phyloP scores from a whole-genome alignment of 2,888 invertebrate genomes.

The Phengaris arion region DNA sequence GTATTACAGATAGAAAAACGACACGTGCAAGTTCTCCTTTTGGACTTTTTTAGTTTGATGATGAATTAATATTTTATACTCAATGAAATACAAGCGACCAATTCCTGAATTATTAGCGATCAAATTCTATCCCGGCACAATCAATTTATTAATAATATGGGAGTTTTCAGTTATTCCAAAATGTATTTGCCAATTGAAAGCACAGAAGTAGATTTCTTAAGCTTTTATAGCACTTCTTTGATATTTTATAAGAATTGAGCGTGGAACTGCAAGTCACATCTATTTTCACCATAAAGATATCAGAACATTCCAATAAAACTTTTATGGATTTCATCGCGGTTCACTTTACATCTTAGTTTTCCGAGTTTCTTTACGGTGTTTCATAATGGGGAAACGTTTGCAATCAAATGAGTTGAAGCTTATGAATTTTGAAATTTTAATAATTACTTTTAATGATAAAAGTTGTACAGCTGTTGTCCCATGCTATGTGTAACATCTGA shows the following conservation, averaged over 20 bases:
- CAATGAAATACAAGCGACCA: too few relatives aligned
- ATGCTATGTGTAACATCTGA: too few relatives aligned
- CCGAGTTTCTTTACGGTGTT: background rate
- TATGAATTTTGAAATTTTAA: too few relatives aligned
- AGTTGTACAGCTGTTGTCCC: too few relatives aligned
- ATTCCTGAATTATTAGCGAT: too few relatives aligned
- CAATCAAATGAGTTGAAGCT: background rate
- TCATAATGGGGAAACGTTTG: background rate
- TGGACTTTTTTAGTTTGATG: too few relatives aligned
- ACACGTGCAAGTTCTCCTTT: too few relatives aligned
- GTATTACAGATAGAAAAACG: too few relatives aligned
- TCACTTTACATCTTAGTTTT: slow-evolving; percentile 7
- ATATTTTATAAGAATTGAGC: slow-evolving; percentile 5
- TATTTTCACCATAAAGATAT: slow-evolving; percentile 8
- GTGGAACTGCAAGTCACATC: slow-evolving; percentile 13
- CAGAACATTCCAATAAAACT: slow-evolving; percentile 19
- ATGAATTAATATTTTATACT: too few relatives aligned
- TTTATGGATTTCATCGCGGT: slow-evolving; percentile 12
- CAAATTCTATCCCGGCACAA: too few relatives aligned
- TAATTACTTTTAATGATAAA: too few relatives aligned
- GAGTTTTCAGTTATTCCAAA: background rate
- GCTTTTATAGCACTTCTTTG: slow-evolving; percentile 11
- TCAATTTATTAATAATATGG: too few relatives aligned
- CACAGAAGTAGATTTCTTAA: background rate
- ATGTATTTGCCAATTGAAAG: background rate